Base-by-base conservation (phyloP, 2,888 invertebrate genomes). In the Amorpha juglandis region DNA sequence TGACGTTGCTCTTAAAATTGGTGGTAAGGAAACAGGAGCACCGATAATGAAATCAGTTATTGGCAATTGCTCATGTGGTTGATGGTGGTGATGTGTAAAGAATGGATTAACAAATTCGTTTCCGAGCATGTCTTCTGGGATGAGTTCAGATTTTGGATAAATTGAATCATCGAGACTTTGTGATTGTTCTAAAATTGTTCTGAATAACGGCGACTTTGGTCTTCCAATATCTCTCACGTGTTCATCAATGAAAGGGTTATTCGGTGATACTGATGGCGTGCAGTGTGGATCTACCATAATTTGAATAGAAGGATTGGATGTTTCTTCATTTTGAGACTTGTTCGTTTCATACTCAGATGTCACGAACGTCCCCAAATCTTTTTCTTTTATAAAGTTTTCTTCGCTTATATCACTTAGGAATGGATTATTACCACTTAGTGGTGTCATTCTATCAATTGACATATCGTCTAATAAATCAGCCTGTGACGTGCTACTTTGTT, bases 1-100 rank as follows among this genome's bases (percentile, higher is more conserved):
- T 48, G 90, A 81, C 33, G 87, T 72, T 7, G 84, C 78, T 76
- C 84, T 87, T 63, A 91, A 72, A 47, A 89, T 77, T 7, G 90
- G 90, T 27, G 92, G 91, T 16, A 92, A 79, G 48, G 93, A 92
- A 47, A 94, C 94, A n/a, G 94, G 93, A 53, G 93, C 94, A 51
- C 94, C 94, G 68, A 94, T 94, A 45, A 91, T 92, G 73, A 94
- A 94, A 74, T 93, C 91, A n/a, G 91, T 80, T 19, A 83, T 74
- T 0, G 85, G 87, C 48, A 77, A 69, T 65, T 77, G 74, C 62
- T 82, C 81, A 64, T 75, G 74, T 58, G 79, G 62, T n/a, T 75
- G 77, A 67, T 80, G 82, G 53, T 83, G 80, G 69, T 87, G 83
- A 71, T 87, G 86, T 50, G 82, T 73, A 68, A 89, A 88, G 71